phyloP scores from a whole-genome alignment of 2,797 vertebrate species.

The Sibirionetta formosa region DNA sequence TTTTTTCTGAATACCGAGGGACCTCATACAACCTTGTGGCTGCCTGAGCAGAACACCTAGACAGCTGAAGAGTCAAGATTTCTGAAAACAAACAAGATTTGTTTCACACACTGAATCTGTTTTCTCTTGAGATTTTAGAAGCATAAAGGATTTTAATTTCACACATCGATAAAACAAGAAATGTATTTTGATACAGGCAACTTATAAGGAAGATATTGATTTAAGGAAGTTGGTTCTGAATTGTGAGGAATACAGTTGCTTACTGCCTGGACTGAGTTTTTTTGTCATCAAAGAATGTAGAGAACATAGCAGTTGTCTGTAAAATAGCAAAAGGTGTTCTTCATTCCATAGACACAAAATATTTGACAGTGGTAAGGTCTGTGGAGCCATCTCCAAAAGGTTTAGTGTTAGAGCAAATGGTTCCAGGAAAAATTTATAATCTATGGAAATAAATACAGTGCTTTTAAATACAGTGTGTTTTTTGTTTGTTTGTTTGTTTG shows the following conservation, averaged over 20 bases:
- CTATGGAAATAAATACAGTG: background rate
- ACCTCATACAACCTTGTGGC: background rate
- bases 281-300: constrained; percentile 7
- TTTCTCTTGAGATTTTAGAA: constrained; percentile 30
- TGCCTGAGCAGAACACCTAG: background rate
- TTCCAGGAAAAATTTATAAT: background rate
- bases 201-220: constrained; percentile 26
- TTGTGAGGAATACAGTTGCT: constrained; percentile 10
- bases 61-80: constrained; percentile 8
- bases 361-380: constrained; percentile 18
- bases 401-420: background rate
- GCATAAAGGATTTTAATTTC: constrained; percentile 49
- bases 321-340: constrained; percentile 32
- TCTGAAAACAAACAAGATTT: constrained; percentile 50
- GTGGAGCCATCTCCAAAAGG: constrained; percentile 15
- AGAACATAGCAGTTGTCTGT: constrained; percentile 23
- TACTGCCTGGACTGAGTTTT: background rate
- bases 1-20: background rate
- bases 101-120: background rate
- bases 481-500: too few relatives aligned
- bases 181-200: background rate
- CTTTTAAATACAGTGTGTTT: background rate
- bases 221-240: constrained; percentile 4
- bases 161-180: background rate
- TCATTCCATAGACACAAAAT: constrained; percentile 19